A percentile compares a stretch with the other conserved stretches of the same genome.
phyloP scores from a whole-genome alignment of 2,113 vertebrate genomes.

The Periophthalmus modestus region DNA sequence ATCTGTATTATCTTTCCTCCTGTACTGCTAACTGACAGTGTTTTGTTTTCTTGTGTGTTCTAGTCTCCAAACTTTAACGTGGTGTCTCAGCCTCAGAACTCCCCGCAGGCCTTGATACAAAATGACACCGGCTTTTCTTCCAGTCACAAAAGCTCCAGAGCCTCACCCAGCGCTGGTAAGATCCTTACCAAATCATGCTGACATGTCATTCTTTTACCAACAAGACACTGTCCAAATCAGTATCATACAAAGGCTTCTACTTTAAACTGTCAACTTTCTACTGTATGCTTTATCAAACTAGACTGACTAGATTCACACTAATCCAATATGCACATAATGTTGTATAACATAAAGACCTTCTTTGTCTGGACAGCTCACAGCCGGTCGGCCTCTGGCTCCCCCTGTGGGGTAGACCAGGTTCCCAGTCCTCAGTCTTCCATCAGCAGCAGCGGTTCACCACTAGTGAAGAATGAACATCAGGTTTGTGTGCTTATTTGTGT shows the following conservation, averaged over 20 bases:
- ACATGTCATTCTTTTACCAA: not conserved
- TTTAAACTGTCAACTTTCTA: not conserved
- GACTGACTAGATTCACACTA: not conserved
- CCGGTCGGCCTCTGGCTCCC: slow-evolving; percentile 81
- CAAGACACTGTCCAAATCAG: not conserved
- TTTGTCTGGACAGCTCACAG: slow-evolving; percentile 69
- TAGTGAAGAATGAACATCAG: slow-evolving; percentile 79
- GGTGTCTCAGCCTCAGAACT: slow-evolving; percentile 67
- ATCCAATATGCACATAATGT: not conserved
- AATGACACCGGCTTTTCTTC: slow-evolving; percentile 83
- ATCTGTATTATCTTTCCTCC: not conserved
- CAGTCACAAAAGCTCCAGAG: slow-evolving; percentile 71
- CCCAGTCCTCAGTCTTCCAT: slow-evolving; percentile 89
- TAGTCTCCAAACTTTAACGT: slow-evolving; percentile 84
- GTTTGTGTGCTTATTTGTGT: slow-evolving; percentile 42
- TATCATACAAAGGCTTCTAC: not conserved
- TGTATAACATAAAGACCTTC: not conserved
- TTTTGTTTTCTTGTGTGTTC: slow-evolving; percentile 6
- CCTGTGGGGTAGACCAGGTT: slow-evolving; percentile 84
- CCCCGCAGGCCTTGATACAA: slow-evolving; percentile 73
- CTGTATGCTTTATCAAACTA: not conserved
- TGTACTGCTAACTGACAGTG: not conserved
- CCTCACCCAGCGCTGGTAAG: slow-evolving; percentile 79
- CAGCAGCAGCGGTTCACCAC: slow-evolving; percentile 75
- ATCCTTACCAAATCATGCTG: not conserved